Evolutionary conservation across 2,113 vertebrate genomes (phyloP).

Genomic region (Ahaetulla prasina): DNA sequence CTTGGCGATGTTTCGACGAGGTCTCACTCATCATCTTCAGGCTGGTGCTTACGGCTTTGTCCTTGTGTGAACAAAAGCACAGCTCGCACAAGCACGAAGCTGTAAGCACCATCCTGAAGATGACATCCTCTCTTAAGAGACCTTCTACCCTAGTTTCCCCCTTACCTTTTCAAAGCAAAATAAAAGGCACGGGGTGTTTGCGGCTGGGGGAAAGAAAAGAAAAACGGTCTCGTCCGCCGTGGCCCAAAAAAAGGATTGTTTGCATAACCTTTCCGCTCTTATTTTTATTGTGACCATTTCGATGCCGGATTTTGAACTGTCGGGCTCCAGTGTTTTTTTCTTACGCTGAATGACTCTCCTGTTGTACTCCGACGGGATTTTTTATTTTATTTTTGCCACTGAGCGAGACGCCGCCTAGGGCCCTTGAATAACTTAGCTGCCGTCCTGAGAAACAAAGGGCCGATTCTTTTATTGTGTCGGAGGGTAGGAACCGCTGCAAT

Average conservation of each 20-base stretch:
- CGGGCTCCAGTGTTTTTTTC: neutral
- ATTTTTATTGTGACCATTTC: neutral
- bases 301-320: neutral
- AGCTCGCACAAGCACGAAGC: no score
- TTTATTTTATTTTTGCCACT: neutral
- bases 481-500: neutral
- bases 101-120: no score
- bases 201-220: neutral
- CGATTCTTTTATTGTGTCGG: neutral
- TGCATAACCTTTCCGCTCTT: neutral
- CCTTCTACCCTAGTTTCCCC: neutral
- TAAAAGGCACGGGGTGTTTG: neutral
- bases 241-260: neutral
- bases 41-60: no score
- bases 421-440: neutral
- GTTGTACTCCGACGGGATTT: neutral
- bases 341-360: neutral
- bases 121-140: neutral
- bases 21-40: no score
- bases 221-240: no score
- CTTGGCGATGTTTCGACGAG: no score
- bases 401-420: neutral
- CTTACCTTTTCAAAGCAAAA: neutral
- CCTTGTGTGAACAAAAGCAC: no score
- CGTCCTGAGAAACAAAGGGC: neutral